Percentiles rank a stretch among this genome's conserved stretches.
phyloP scores from a whole-genome alignment of 2,113 vertebrate genomes.

The Chaetodon auriga region DNA sequence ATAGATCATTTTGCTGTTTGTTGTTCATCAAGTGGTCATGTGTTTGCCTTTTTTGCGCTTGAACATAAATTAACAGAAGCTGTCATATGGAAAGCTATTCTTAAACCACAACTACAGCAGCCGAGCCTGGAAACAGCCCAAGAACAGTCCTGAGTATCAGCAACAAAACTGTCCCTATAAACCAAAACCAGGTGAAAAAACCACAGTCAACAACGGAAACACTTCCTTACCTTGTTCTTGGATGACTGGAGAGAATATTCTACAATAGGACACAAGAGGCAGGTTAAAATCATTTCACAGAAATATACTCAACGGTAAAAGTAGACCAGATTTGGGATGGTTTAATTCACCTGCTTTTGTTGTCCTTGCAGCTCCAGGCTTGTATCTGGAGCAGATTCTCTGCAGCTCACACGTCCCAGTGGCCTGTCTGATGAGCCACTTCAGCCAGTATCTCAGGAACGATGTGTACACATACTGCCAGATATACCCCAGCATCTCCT shows the following conservation, averaged over 20 bases:
- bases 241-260: constrained; percentile 92
- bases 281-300: background rate
- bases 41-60: background rate
- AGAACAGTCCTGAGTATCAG: background rate
- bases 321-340: background rate
- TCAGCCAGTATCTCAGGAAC: constrained; percentile 92
- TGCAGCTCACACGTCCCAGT: constrained; percentile 94
- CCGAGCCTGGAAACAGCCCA: background rate
- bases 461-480: constrained; percentile 91
- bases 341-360: constrained; percentile 87
- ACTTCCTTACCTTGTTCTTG: constrained; percentile 90
- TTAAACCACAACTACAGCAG: background rate
- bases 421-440: constrained; percentile 91
- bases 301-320: background rate
- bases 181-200: background rate
- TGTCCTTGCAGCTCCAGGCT: constrained; percentile 87
- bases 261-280: constrained; percentile 75
- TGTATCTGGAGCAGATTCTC: constrained; percentile 85
- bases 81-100: background rate
- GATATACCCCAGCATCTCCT: constrained; percentile 88
- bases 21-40: background rate
- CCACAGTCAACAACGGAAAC: background rate
- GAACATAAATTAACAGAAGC: background rate
- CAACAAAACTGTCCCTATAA: background rate
- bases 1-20: background rate